A percentile compares a stretch with the other conserved stretches of the same genome.
These are phyloP conservation scores for Callipepla californica DNA, from an alignment of 2,113 vertebrate species.

Conservation along the genomic window DNA sequence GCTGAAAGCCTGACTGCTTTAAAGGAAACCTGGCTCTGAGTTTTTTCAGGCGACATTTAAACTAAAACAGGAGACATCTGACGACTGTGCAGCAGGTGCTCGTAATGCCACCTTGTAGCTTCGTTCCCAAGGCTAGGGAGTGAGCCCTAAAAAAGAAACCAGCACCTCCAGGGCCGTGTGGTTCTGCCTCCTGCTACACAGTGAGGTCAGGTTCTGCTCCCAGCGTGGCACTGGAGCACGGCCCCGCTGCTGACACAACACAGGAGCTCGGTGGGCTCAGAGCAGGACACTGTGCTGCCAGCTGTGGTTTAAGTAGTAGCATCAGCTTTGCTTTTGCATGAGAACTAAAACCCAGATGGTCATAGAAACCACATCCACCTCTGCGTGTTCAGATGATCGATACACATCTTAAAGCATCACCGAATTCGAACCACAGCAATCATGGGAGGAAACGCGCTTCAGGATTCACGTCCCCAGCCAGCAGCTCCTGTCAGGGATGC, in stretches of 20 bases:
- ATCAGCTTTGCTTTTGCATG: not conserved
- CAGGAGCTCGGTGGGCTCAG: too few species aligned
- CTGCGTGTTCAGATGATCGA: not conserved
- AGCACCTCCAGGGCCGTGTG: not conserved
- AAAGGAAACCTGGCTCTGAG: not conserved
- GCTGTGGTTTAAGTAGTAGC: not conserved
- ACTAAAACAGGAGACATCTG: not conserved
- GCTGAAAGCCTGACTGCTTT: not conserved
- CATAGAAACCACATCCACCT: not conserved
- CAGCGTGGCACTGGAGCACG: too few species aligned
- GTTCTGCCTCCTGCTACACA: not conserved
- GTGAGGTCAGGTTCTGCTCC: not conserved
- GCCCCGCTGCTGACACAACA: too few species aligned
- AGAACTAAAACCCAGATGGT: not conserved
- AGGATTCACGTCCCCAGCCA: not conserved
- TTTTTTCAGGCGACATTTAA: conserved; percentile 7
- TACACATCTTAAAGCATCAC: not conserved
- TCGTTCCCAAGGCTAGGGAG: not conserved
- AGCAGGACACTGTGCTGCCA: too few species aligned
- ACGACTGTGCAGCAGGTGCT: conserved; percentile 10
- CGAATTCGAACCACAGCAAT: not conserved
- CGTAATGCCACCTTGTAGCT: conserved; percentile 8
- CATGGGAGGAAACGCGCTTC: not conserved
- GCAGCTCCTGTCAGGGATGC: not conserved
- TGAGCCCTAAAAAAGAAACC: not conserved